These are phyloP conservation scores for Scophthalmus maximus DNA, from an alignment of 2,113 vertebrate genomes.

Conservation along the genomic window DNA sequence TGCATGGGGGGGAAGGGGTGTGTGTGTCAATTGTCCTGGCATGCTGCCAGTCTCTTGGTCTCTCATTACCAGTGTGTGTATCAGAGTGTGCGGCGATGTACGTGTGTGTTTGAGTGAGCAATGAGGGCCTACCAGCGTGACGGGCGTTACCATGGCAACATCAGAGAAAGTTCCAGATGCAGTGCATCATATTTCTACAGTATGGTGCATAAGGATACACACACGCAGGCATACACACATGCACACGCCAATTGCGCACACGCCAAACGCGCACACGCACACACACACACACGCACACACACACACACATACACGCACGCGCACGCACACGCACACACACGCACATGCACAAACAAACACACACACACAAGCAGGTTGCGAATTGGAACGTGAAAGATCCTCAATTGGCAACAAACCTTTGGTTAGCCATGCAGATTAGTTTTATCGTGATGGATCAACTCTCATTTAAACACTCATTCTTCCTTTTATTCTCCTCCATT, in stretches of 20 bases:
- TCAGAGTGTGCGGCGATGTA: too few relatives aligned
- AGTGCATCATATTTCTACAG: conserved; percentile 76
- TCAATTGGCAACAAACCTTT: conserved; percentile 67
- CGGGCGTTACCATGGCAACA: conserved; percentile 79
- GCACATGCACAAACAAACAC: not conserved
- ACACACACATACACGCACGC: too few relatives aligned
- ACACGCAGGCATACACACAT: not conserved
- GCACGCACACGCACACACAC: too few relatives aligned
- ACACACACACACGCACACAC: conserved; percentile 11
- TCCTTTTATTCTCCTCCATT: conserved; percentile 36
- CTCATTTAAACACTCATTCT: conserved; percentile 84
- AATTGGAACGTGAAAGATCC: too few relatives aligned
- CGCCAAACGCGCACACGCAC: not conserved
- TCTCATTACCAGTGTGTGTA: conserved; percentile 74
- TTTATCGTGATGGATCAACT: conserved; percentile 76
- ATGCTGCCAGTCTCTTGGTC: conserved; percentile 77
- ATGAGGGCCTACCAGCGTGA: conserved; percentile 51
- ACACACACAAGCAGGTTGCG: too few relatives aligned
- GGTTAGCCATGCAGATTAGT: conserved; percentile 78
- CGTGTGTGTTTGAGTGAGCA: conserved; percentile 34
- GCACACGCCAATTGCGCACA: conserved; percentile 13
- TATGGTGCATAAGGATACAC: conserved; percentile 22
- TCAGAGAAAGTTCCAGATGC: conserved; percentile 72
- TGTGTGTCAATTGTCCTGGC: conserved; percentile 74
- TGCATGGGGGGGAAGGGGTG: conserved; percentile 27